These are phyloP conservation scores for Charanyca ferruginea DNA, from an alignment of 2,888 invertebrate species.

Conservation along the genomic window DNA sequence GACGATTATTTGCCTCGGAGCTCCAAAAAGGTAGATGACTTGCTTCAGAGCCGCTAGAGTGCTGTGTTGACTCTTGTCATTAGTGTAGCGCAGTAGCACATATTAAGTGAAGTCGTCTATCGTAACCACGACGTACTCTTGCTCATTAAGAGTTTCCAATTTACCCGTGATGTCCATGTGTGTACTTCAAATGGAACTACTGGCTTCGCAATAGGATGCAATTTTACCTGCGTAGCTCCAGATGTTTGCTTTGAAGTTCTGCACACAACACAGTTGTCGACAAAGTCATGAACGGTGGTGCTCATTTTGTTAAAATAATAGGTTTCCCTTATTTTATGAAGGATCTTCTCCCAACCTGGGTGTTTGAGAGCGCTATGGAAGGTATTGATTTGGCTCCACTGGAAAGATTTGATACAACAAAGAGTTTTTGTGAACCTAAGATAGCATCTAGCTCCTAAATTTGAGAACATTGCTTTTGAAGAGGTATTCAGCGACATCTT, in stretches of 20 bases:
- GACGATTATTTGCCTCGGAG: slow-evolving; percentile 40
- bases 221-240: slow-evolving; percentile 37
- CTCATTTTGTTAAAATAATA: too few relatives aligned
- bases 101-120: too few relatives aligned
- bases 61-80: too few relatives aligned
- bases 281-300: too few relatives aligned
- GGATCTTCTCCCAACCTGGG: too few relatives aligned
- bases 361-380: too few relatives aligned
- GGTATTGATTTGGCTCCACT: too few relatives aligned
- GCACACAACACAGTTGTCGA: slow-evolving; percentile 47
- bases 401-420: slow-evolving; percentile 12
- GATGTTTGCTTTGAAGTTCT: slow-evolving; percentile 53
- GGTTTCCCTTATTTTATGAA: too few relatives aligned
- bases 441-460: neutral
- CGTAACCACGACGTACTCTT: too few relatives aligned
- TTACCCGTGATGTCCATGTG: slow-evolving; percentile 61
- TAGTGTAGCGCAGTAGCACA: too few relatives aligned
- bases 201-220: slow-evolving; percentile 46
- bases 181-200: slow-evolving; percentile 47
- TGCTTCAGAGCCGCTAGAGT: too few relatives aligned
- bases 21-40: slow-evolving; percentile 40
- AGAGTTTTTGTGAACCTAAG: slow-evolving; percentile 1
- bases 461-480: neutral
- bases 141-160: slow-evolving; percentile 37
- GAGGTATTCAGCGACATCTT: neutral